These are phyloP conservation scores for Ormyrus labotus DNA, from an alignment of 2,888 invertebrate species.

Conservation along the genomic window DNA sequence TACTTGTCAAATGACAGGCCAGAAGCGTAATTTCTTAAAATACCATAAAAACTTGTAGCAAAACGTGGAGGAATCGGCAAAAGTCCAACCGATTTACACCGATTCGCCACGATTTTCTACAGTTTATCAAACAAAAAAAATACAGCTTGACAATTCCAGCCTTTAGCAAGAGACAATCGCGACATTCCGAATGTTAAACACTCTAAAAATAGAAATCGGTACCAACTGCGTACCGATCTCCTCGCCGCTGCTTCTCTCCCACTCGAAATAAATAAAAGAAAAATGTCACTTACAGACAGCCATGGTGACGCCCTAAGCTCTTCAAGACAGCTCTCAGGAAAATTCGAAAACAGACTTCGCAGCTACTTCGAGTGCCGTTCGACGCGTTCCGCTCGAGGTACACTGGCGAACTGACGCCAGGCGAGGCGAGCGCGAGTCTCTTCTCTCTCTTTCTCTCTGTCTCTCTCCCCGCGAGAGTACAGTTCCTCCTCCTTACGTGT, in stretches of 20 bases:
- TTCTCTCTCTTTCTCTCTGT: not conserved
- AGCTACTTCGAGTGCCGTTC: not conserved
- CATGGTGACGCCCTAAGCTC: constrained; percentile 24
- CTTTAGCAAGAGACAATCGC: not conserved
- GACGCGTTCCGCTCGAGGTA: constrained; percentile 17
- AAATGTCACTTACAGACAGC: constrained; percentile 37
- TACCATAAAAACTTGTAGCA: not conserved
- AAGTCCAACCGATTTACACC: too few relatives aligned
- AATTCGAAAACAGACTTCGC: not conserved
- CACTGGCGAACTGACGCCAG: constrained; percentile 28
- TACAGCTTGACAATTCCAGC: not conserved
- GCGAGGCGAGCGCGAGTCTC: not conserved
- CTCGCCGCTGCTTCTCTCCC: too few relatives aligned
- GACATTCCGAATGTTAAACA: constrained; percentile 1
- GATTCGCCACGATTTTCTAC: not conserved
- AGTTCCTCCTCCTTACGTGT: not conserved
- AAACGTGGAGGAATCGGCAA: not conserved
- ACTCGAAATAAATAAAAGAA: not conserved
- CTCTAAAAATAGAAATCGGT: constrained; percentile 34
- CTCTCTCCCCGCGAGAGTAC: not conserved
- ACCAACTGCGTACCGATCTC: not conserved
- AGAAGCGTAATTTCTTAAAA: not conserved
- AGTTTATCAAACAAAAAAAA: not conserved
- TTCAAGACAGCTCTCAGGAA: not conserved
- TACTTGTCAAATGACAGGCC: not conserved